Conservation (phyloP, 2,113 vertebrate genomes). For the Coturnix japonica region DNA sequence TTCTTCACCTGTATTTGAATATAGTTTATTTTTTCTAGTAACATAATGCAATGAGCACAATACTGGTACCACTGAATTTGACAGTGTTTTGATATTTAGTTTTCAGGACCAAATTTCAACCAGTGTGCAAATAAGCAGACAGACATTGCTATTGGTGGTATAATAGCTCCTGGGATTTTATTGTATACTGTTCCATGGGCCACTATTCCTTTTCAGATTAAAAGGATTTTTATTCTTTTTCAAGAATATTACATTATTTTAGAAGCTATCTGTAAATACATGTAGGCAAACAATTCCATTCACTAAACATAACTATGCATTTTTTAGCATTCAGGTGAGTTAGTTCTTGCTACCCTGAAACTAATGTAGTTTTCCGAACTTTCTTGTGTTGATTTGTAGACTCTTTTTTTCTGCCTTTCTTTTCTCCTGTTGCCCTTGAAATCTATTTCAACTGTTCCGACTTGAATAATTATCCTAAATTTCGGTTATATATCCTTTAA, state of each 20-base stretch:
- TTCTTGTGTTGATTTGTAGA: neutral
- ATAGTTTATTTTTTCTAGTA: neutral
- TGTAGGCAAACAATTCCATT: neutral
- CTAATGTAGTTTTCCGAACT: neutral
- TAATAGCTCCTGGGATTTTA: neutral
- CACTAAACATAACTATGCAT: neutral
- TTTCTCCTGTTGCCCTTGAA: neutral
- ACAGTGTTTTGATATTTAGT: fast-evolving
- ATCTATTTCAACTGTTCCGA: neutral
- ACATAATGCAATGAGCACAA: neutral
- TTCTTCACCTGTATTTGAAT: neutral
- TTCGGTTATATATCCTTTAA: neutral
- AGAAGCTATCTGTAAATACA: neutral
- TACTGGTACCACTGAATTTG: neutral
- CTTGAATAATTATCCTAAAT: neutral
- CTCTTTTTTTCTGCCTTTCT: neutral
- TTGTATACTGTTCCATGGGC: neutral
- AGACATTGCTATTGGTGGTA: neutral
- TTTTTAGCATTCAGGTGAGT: neutral
- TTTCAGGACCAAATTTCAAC: neutral
- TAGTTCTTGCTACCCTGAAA: neutral
- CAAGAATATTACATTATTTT: neutral
- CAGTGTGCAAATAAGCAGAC: neutral
- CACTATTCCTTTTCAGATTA: neutral
- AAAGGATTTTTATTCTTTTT: neutral